Evolutionary conservation across 2,113 vertebrate genomes (phyloP), one percentile per base, ranked within the genome.

Genomic region (Burhinus bistriatus): DNA sequence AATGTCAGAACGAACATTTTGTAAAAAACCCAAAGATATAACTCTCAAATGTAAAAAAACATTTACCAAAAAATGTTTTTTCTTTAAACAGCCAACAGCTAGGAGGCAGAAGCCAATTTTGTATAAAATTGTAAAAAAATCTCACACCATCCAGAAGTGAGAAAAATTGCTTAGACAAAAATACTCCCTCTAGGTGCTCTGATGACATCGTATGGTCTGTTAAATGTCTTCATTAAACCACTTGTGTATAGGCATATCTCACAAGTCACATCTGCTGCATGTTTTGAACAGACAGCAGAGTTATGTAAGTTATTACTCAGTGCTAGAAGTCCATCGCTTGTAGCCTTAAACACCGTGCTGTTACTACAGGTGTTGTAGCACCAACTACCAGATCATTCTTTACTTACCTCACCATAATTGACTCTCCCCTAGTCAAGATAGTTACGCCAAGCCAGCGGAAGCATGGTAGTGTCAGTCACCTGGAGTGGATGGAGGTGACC

Each of bases 331-430:
- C 87, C 61, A 45, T 16, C 61, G 77, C 62, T 72, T 52, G 34
- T 2, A 80, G 80, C 58, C 58, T 92, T 54, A 42, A 80, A 69
- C 81, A 58, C 11, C 54, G 65, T 59, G 64, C 62, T 92, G 77
- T 36, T 84, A 64, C 71, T 78, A 72, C 32, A 89, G 87, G 65
- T 90, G 68, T 45, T 88, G 87, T 59, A 86, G 90, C 89, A 95
- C 55, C 44, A 16, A 87, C 85, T 96, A 84, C n/a, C 83, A 84
- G 47, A 76, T 73, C 93, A 96, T 70, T 95, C 66, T 94, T 91
- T 88, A 97, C 97, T 98, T 98, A 97, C 97, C 96, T 97, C 71
- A 52, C 90, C 80, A 58, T 42, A 97, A 97, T 88, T 92, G 95
- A 92, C 82, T 97, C 69, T 85, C 55, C 90, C 85, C 96, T 97